A percentile compares a stretch with the other conserved stretches of the same genome.
Conservation (phyloP, 2,888 invertebrate genomes). For the Spialia ferax region DNA sequence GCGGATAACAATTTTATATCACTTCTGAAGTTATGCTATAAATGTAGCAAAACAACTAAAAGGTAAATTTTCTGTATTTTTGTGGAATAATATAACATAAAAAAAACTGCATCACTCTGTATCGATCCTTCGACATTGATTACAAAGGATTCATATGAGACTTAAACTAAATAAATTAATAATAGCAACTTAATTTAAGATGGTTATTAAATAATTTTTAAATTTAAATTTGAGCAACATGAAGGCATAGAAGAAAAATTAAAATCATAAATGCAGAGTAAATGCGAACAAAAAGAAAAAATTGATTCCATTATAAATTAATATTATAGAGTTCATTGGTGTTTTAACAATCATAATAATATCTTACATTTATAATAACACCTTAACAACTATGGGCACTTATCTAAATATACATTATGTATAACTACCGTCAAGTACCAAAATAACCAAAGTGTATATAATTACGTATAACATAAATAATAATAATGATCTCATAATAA, state of each 20-base stretch:
- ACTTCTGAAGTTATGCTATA: too few species aligned
- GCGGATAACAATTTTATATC: too few species aligned
- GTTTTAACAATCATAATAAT: slow-evolving; percentile 47
- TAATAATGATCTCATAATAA: neutral
- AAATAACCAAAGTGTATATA: slow-evolving; percentile 2
- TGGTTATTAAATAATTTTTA: slow-evolving; percentile 48
- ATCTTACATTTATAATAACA: slow-evolving; percentile 44
- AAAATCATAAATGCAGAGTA: slow-evolving; percentile 63
- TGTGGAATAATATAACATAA: neutral
- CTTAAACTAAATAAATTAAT: slow-evolving; percentile 23
- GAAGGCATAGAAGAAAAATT: slow-evolving; percentile 51
- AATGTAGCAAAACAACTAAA: too few species aligned
- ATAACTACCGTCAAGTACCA: slow-evolving; percentile 23
- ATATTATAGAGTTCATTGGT: slow-evolving; percentile 75
- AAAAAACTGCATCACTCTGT: slow-evolving; percentile 22
- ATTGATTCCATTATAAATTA: slow-evolving; percentile 54
- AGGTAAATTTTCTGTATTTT: too few species aligned
- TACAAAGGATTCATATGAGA: slow-evolving; percentile 16
- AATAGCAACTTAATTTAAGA: slow-evolving; percentile 18
- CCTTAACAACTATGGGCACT: slow-evolving; percentile 25
- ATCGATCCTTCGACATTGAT: slow-evolving; percentile 36
- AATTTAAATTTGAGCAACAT: slow-evolving; percentile 70
- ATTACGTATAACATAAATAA: neutral
- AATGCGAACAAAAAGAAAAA: slow-evolving; percentile 60
- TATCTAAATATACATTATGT: slow-evolving; percentile 25